Conservation (phyloP, 1,140 invertebrate genomes). For the Drosophila melanogaster region DNA sequence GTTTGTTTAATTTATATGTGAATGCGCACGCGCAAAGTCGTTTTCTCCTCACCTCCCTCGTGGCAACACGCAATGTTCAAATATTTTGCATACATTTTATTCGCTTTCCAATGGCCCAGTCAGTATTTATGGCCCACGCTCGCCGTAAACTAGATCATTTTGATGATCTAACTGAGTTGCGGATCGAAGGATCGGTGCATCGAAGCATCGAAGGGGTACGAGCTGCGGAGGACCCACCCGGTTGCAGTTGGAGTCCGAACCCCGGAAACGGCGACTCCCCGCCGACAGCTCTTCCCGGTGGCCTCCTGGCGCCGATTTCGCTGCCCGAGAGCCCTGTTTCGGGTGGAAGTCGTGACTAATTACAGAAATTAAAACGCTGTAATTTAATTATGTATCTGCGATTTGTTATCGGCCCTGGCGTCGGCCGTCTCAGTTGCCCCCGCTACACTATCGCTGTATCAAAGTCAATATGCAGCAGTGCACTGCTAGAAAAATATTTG, state of each 20-base stretch:
- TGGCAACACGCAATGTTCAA: slow-evolving; percentile 65
- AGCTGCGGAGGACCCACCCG: slow-evolving; percentile 12
- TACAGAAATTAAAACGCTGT: slow-evolving; percentile 85
- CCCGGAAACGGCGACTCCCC: not conserved
- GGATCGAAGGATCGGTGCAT: not conserved
- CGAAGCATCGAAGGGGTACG: not conserved
- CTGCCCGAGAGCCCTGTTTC: slow-evolving; percentile 21
- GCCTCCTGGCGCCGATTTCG: slow-evolving; percentile 58
- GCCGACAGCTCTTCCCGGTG: slow-evolving; percentile 15
- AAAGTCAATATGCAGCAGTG: slow-evolving; percentile 49
- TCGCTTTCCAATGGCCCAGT: slow-evolving; percentile 40
- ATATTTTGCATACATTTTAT: slow-evolving; percentile 68
- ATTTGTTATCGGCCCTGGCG: slow-evolving; percentile 76
- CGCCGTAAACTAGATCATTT: slow-evolving; percentile 73
- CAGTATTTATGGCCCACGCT: slow-evolving; percentile 67
- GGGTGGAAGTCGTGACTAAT: slow-evolving; percentile 83
- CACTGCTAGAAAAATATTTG: slow-evolving; percentile 11
- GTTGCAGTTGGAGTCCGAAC: not conserved
- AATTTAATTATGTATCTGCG: slow-evolving; percentile 85
- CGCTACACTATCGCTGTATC: slow-evolving; percentile 44
- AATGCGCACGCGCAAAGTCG: slow-evolving; percentile 71
- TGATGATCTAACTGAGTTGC: slow-evolving; percentile 49
- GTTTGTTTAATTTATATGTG: slow-evolving; percentile 82
- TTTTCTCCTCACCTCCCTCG: not conserved
- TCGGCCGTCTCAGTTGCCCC: slow-evolving; percentile 26